phyloP scores from a whole-genome alignment of 2,797 vertebrate genomes.

The Thunnus albacares region DNA sequence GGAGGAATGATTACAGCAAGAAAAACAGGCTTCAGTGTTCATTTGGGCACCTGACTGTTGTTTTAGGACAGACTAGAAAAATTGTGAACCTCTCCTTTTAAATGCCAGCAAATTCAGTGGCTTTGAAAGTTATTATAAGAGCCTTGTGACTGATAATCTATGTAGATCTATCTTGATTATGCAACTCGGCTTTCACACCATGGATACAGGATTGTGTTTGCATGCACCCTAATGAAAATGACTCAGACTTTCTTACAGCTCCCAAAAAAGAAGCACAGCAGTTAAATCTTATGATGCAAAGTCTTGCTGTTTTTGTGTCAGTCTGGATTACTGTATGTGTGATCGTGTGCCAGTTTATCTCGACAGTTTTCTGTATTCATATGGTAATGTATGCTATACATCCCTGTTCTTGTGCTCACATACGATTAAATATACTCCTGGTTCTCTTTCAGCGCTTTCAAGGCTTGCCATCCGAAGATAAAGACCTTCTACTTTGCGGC shows the following conservation, averaged over 20 bases:
- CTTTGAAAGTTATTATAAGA: neutral
- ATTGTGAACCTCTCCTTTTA: neutral
- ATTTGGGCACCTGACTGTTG: too few relatives aligned
- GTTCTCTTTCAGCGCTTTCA: conserved; percentile 92
- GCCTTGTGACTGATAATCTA: conserved; percentile 19
- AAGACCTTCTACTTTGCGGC: conserved; percentile 99
- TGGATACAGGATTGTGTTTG: conserved; percentile 19
- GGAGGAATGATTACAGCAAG: too few relatives aligned
- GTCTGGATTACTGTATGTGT: conserved; percentile 25
- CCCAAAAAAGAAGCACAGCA: conserved; percentile 3
- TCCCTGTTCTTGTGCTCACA: conserved; percentile 35
- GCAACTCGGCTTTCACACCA: neutral
- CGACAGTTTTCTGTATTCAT: conserved; percentile 39
- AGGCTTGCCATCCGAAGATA: conserved; percentile 99
- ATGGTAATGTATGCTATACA: conserved; percentile 61
- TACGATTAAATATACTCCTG: conserved; percentile 52
- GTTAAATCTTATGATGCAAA: conserved; percentile 35
- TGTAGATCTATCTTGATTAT: conserved; percentile 17
- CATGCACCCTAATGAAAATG: conserved; percentile 12
- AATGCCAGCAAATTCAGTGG: neutral
- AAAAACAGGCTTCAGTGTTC: too few relatives aligned
- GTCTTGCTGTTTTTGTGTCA: conserved; percentile 36
- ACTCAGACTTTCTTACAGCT: conserved; percentile 9
- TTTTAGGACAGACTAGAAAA: too few relatives aligned
- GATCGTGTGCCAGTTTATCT: conserved; percentile 42